These are phyloP conservation scores for Pelagia noctiluca DNA, from an alignment of 30 jellyfish, hydroid and myxozoan species.

Conservation along the genomic window DNA sequence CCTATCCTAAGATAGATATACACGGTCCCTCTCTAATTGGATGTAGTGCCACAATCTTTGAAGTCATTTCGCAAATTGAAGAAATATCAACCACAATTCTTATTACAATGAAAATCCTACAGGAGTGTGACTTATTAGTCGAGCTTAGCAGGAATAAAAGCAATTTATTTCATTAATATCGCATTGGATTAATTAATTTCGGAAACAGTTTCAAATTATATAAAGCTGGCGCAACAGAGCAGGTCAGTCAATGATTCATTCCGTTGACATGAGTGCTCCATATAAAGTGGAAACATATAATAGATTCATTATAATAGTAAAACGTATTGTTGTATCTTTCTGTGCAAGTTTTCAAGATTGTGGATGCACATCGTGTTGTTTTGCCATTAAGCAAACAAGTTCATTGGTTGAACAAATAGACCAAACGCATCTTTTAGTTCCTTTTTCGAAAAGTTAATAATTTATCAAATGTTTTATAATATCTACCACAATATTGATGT, in stretches of 20 bases:
- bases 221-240: neutral
- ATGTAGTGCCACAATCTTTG: slow-evolving; percentile 53
- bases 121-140: slow-evolving; percentile 62
- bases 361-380: no score
- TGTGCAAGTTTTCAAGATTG: no score
- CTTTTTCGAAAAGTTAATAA: no score
- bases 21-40: slow-evolving; percentile 13
- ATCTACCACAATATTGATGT: no score
- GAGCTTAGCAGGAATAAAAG: slow-evolving; percentile 55
- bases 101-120: slow-evolving; percentile 20
- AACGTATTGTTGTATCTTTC: no score
- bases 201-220: neutral
- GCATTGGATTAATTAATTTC: slow-evolving; percentile 2
- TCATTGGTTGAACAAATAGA: no score
- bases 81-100: slow-evolving; percentile 28
- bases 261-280: neutral
- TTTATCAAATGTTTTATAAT: no score
- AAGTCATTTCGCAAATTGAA: slow-evolving; percentile 41
- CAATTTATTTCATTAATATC: slow-evolving; percentile 32
- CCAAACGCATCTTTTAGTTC: no score
- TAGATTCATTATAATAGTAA: no score
- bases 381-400: no score
- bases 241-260: neutral
- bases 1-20: neutral
- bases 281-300: no score